phyloP scores from a whole-genome alignment of 2,113 vertebrate genomes.

The Ondatra zibethicus region DNA sequence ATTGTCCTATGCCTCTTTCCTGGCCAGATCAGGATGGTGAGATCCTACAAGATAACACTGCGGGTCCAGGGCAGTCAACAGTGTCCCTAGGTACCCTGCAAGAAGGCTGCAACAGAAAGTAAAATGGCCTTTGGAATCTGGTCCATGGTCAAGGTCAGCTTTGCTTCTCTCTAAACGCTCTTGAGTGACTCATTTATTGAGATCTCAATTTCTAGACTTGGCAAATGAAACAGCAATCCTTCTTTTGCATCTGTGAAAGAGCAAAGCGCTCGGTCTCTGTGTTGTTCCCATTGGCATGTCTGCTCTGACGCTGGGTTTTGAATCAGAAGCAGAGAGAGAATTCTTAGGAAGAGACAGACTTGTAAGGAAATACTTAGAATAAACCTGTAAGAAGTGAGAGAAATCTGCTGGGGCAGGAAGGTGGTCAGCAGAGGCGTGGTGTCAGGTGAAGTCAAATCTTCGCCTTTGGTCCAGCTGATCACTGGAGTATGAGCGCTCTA shows the following conservation, averaged over 20 bases:
- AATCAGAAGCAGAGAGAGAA: neutral
- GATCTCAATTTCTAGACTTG: neutral
- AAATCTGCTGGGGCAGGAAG: neutral
- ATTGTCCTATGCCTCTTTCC: neutral
- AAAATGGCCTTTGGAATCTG: neutral
- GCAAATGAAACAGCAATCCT: neutral
- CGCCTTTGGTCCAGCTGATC: neutral
- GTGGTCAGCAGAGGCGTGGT: neutral
- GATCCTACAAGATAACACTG: neutral
- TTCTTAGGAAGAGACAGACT: neutral
- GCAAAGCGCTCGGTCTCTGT: neutral
- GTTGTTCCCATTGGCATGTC: neutral
- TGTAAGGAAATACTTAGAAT: neutral
- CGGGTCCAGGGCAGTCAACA: neutral
- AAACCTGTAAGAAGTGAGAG: neutral
- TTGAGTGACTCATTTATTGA: neutral
- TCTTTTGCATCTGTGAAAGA: neutral
- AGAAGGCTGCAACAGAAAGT: neutral
- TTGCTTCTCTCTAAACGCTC: neutral
- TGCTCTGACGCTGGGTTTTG: neutral
- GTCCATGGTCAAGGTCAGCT: neutral
- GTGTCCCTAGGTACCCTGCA: too few relatives aligned
- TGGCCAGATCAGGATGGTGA: neutral
- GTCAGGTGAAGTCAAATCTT: neutral
- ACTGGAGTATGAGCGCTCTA: neutral